Evolutionary conservation across 2,113 vertebrate genomes (phyloP).

Genomic region (Sylvilagus bachmani): DNA sequence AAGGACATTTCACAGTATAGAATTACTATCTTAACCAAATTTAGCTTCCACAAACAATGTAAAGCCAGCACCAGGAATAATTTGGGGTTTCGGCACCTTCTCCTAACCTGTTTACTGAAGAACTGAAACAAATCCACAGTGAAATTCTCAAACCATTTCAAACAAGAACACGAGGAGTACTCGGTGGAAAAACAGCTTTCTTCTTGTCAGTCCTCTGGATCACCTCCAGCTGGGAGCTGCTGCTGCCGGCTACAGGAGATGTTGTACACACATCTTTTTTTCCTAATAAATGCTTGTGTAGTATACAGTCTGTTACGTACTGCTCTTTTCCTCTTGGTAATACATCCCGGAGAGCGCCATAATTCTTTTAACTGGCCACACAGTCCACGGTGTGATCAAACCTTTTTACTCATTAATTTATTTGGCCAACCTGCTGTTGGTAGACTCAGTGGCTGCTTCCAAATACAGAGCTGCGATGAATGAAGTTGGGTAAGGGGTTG

Average conservation of each 20-base stretch:
- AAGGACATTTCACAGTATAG: slow-evolving; percentile 43
- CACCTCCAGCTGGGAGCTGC: neutral
- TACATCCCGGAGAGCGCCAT: neutral
- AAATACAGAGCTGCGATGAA: neutral
- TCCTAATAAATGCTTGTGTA: neutral
- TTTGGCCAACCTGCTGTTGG: neutral
- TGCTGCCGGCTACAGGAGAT: neutral
- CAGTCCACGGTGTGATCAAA: neutral
- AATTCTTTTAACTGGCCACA: neutral
- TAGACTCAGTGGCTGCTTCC: neutral
- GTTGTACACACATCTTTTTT: accelerated
- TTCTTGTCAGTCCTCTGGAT: neutral
- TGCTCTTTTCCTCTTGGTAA: neutral
- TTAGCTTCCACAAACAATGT: slow-evolving; percentile 19
- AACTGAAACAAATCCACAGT: neutral
- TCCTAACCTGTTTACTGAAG: neutral
- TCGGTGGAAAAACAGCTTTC: neutral
- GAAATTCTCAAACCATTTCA: slow-evolving; percentile 21
- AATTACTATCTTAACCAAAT: slow-evolving; percentile 57
- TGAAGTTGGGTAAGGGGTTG: neutral
- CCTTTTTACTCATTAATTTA: neutral
- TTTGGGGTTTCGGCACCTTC: neutral
- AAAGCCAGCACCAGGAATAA: slow-evolving; percentile 7
- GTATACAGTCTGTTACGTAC: neutral
- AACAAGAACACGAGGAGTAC: neutral